phyloP scores from a whole-genome alignment of 2,888 invertebrate species.

The Eubasilissa splendida region DNA sequence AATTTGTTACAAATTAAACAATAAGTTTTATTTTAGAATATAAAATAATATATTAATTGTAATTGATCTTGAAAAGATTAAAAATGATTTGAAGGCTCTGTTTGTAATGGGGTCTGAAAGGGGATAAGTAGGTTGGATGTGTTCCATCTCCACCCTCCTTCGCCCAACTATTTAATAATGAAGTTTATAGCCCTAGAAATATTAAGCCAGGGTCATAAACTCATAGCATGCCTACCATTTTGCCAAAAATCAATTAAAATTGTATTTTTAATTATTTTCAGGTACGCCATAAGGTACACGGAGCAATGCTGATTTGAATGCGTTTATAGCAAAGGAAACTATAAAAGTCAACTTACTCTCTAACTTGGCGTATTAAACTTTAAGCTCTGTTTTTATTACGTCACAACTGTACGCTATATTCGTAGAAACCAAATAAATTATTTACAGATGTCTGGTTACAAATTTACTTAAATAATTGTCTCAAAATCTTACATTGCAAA shows the following conservation, averaged over 20 bases:
- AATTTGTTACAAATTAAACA: no score
- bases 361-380: not conserved
- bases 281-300: not conserved
- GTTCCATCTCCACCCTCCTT: not conserved
- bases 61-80: no score
- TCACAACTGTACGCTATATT: no score
- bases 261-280: not conserved
- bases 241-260: slow-evolving; percentile 2
- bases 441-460: no score
- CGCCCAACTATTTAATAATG: slow-evolving; percentile 17
- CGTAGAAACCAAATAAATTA: no score
- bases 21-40: no score
- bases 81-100: no score
- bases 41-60: no score
- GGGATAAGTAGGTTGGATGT: not conserved
- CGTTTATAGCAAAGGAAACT: not conserved
- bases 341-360: not conserved
- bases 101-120: not conserved
- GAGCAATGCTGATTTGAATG: not conserved
- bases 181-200: slow-evolving; percentile 10
- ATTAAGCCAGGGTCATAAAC: slow-evolving; percentile 10
- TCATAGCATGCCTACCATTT: not conserved
- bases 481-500: no score
- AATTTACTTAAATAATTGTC: no score
- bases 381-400: no score